A percentile compares a stretch with the other conserved stretches of the same genome.
Evolutionary conservation across 1,140 invertebrate species (phyloP).

Genomic region (Calosoma granatense): DNA sequence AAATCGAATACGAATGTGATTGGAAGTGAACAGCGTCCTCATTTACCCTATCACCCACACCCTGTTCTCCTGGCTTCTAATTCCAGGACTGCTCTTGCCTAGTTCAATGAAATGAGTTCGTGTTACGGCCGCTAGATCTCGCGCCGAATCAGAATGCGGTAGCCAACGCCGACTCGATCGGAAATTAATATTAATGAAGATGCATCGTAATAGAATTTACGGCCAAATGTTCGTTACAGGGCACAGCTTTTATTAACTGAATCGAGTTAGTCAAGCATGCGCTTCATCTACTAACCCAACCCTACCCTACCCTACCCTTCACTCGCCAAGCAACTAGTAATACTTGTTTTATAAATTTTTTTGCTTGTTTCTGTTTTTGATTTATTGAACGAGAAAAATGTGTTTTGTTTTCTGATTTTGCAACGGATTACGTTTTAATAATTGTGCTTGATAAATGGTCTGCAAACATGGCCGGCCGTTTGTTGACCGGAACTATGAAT

Average conservation of each 20-base stretch:
- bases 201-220: conserved; percentile 9
- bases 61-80: too few species aligned
- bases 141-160: too few species aligned
- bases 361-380: background rate
- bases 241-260: conserved; percentile 3
- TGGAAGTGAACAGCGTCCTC: too few species aligned
- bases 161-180: background rate
- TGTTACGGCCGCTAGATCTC: too few species aligned
- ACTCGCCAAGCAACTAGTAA: background rate
- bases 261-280: background rate
- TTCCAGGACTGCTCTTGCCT: too few species aligned
- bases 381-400: background rate
- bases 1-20: too few species aligned
- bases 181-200: conserved; percentile 9
- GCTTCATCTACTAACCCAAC: background rate
- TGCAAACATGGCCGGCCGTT: background rate
- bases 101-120: too few species aligned
- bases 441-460: background rate
- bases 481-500: too few species aligned
- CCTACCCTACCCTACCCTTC: background rate
- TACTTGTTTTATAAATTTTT: background rate
- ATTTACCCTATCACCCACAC: too few species aligned
- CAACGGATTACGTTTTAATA: background rate
- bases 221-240: background rate
- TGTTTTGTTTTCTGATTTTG: conserved; percentile 2